These are phyloP conservation scores for Tursiops truncatus DNA, from an alignment of 2,113 vertebrate species.

Conservation along the genomic window DNA sequence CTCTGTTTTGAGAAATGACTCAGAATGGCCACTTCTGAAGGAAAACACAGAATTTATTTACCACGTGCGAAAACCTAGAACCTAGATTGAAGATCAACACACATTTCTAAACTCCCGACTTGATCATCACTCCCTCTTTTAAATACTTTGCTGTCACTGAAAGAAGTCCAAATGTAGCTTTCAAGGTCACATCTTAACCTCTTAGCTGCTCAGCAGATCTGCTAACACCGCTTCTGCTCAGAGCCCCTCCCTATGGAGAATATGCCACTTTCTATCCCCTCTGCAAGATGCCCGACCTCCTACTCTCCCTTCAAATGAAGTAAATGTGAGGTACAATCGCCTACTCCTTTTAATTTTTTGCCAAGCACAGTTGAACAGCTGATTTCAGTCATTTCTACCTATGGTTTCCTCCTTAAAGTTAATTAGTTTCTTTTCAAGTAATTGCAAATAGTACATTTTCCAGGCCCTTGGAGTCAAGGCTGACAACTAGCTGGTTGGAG, in stretches of 20 bases:
- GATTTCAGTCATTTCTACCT: slow-evolving; percentile 88
- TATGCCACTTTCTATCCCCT: not conserved
- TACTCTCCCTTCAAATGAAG: not conserved
- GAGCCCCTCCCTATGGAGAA: not conserved
- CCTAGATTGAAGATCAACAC: not conserved
- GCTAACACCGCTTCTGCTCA: not conserved
- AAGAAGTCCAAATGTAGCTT: not conserved
- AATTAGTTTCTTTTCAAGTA: slow-evolving; percentile 89
- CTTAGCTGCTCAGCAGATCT: not conserved
- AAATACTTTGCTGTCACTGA: not conserved
- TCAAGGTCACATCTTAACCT: not conserved
- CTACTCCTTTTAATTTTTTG: slow-evolving; percentile 66
- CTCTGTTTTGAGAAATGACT: not conserved
- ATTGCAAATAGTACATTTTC: slow-evolving; percentile 86
- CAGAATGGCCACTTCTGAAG: not conserved
- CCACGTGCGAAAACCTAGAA: not conserved
- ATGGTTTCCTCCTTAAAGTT: slow-evolving; percentile 88
- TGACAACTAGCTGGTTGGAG: slow-evolving; percentile 85
- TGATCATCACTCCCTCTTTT: not conserved
- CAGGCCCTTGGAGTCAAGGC: slow-evolving; percentile 82
- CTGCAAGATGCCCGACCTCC: not conserved
- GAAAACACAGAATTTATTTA: not conserved
- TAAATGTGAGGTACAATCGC: not conserved
- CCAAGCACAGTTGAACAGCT: slow-evolving; percentile 81
- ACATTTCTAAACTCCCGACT: not conserved